A percentile compares a stretch with the other conserved stretches of the same genome.
These are phyloP conservation scores for Dasypus novemcinctus DNA, from an alignment of 2,113 vertebrate species.

Conservation along the genomic window DNA sequence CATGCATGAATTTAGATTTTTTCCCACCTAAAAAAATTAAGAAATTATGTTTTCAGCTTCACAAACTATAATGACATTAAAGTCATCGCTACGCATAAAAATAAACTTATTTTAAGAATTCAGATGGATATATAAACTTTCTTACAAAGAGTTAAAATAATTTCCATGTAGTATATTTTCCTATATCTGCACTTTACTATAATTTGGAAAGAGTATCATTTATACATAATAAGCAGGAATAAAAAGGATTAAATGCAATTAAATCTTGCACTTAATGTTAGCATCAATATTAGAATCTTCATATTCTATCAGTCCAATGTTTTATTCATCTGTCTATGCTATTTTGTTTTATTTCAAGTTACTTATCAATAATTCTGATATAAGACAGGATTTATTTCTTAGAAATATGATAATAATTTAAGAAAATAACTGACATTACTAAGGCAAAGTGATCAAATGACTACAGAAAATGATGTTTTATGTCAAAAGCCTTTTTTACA, in stretches of 20 bases:
- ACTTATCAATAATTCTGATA: slow-evolving; percentile 31
- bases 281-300: neutral
- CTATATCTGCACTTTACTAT: neutral
- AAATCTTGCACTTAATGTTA: neutral
- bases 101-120: neutral
- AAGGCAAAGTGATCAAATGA: slow-evolving; percentile 41
- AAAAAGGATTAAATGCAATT: neutral
- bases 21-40: neutral
- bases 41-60: neutral
- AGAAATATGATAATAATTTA: slow-evolving; percentile 60
- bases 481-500: slow-evolving; percentile 55
- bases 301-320: neutral
- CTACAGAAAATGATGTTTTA: slow-evolving; percentile 47
- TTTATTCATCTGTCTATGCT: neutral
- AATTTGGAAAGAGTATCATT: neutral
- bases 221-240: neutral
- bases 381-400: slow-evolving; percentile 29
- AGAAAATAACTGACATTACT: slow-evolving; percentile 54
- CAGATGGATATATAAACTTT: neutral
- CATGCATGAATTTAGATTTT: neutral
- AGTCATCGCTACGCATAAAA: neutral
- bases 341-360: slow-evolving; percentile 49
- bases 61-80: neutral
- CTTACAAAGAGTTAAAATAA: neutral
- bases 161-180: neutral